phyloP scores from a whole-genome alignment of 2,888 invertebrate genomes.

The Cetonia aurata region DNA sequence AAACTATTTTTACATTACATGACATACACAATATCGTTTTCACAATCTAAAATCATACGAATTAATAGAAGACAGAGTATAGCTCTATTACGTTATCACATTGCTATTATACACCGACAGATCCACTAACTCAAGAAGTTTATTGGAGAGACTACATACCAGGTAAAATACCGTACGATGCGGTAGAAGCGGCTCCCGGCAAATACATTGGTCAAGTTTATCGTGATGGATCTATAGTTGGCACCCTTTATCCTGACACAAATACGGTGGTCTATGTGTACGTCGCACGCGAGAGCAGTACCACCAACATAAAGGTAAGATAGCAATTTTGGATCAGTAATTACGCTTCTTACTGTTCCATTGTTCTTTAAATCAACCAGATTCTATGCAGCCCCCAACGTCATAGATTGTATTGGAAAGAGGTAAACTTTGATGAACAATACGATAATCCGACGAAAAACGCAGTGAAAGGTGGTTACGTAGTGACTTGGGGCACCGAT shows the following conservation, averaged over 20 bases:
- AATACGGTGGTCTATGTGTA: background rate
- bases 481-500: background rate
- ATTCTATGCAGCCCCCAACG: slow-evolving; percentile 7
- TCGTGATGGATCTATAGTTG: background rate
- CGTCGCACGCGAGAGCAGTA: background rate
- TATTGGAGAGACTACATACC: slow-evolving; percentile 19
- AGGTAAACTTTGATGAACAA: background rate
- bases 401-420: background rate
- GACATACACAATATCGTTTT: too few relatives aligned
- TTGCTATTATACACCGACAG: too few relatives aligned
- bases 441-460: background rate
- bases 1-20: too few relatives aligned
- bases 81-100: too few relatives aligned
- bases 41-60: too few relatives aligned
- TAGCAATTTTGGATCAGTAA: background rate
- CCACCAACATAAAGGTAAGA: slow-evolving; percentile 12
- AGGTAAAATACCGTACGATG: slow-evolving; percentile 17
- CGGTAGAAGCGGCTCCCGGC: background rate
- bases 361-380: background rate
- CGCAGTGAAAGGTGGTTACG: slow-evolving; percentile 10
- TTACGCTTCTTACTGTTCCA: background rate
- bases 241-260: background rate
- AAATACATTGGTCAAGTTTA: slow-evolving; percentile 15
- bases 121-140: background rate
- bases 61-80: too few relatives aligned